A percentile compares a stretch with the other conserved stretches of the same genome.
phyloP scores from a whole-genome alignment of 2,797 vertebrate species.

The Muscicapa striata region DNA sequence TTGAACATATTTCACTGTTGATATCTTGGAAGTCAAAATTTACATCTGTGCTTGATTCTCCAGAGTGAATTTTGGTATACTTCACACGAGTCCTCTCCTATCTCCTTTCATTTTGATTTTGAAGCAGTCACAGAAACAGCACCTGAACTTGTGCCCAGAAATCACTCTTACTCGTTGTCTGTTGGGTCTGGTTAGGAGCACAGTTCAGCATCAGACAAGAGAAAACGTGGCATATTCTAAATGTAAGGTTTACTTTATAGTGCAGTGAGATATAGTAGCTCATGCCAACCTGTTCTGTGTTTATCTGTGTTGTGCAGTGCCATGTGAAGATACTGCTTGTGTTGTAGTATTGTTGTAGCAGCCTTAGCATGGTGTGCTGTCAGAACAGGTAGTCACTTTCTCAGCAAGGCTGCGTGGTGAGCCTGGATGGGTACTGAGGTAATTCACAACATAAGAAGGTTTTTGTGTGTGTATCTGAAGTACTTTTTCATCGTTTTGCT shows the following conservation, averaged over 20 bases:
- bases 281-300: not conserved
- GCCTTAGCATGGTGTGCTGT: not conserved
- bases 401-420: not conserved
- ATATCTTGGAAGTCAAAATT: not conserved
- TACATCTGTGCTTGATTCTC: not conserved
- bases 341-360: not conserved
- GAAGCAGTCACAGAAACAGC: not conserved
- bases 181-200: not conserved
- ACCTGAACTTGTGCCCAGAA: not conserved
- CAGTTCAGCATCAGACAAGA: not conserved
- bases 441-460: not conserved
- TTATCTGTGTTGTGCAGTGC: not conserved
- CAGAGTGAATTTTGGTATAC: not conserved
- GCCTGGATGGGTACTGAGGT: not conserved
- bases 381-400: not conserved
- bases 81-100: not conserved
- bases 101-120: not conserved
- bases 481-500: not conserved
- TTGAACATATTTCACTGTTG: not conserved
- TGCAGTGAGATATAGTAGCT: not conserved
- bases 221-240: not conserved
- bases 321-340: not conserved
- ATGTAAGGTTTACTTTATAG: not conserved
- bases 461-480: not conserved
- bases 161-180: not conserved